Conservation (phyloP, 2,888 invertebrate genomes). For the Adelognathus sp. region DNA sequence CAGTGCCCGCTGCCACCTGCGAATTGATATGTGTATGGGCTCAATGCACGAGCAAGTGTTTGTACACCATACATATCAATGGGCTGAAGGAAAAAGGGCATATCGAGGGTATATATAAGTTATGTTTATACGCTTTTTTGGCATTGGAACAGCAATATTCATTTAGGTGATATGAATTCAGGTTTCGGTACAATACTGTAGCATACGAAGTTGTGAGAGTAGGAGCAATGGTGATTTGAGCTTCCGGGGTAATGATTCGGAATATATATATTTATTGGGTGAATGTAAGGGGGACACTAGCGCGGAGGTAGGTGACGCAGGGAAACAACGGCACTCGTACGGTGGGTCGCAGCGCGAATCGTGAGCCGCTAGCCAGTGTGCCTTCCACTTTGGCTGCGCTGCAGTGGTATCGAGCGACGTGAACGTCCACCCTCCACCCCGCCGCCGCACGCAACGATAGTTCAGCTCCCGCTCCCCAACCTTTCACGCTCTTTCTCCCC, state of each 20-base stretch:
- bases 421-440: slow-evolving; percentile 69
- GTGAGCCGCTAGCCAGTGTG: slow-evolving; percentile 61
- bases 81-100: too few species aligned
- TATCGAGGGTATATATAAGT: too few species aligned
- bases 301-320: slow-evolving; percentile 30
- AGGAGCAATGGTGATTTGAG: slow-evolving; percentile 26
- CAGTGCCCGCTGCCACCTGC: too few species aligned
- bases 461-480: slow-evolving; percentile 44
- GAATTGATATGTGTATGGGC: too few species aligned
- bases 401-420: slow-evolving; percentile 81
- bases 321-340: slow-evolving; percentile 46
- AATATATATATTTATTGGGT: background rate
- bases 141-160: too few species aligned
- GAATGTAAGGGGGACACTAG: slow-evolving; percentile 14
- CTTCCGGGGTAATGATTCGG: slow-evolving; percentile 42
- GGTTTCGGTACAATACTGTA: too few species aligned
- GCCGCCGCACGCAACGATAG: slow-evolving; percentile 64
- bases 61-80: too few species aligned
- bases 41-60: too few species aligned
- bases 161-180: too few species aligned
- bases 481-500: slow-evolving; percentile 39
- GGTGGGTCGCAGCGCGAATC: slow-evolving; percentile 45
- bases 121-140: too few species aligned
- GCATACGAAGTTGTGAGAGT: slow-evolving; percentile 27
- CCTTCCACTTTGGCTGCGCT: slow-evolving; percentile 79